These are phyloP conservation scores for Eupithecia abbreviata DNA, from an alignment of 2,888 invertebrate species.

Conservation along the genomic window DNA sequence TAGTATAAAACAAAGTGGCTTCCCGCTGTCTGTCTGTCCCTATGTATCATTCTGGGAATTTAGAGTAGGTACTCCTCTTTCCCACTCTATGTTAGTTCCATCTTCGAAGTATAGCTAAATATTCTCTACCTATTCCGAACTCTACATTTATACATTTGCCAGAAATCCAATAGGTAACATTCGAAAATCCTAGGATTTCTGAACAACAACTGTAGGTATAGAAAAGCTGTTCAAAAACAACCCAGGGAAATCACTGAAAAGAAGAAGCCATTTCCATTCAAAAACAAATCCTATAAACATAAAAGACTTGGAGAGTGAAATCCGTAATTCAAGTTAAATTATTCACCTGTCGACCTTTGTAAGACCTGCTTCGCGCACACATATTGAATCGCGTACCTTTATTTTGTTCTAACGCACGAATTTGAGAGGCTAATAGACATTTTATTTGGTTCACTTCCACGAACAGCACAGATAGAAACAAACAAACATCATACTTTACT, in stretches of 20 bases:
- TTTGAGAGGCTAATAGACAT: background rate
- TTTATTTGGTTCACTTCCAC: background rate
- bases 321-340: conserved; percentile 40
- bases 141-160: background rate
- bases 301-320: conserved; percentile 25
- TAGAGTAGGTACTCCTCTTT: too few relatives aligned
- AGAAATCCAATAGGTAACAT: background rate
- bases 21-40: too few relatives aligned
- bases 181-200: background rate
- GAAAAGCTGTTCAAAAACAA: background rate
- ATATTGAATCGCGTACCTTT: conserved; percentile 34
- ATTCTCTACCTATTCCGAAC: too few relatives aligned
- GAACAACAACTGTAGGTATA: background rate
- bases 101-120: too few relatives aligned
- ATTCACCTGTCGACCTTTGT: conserved; percentile 32
- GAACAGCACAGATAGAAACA: background rate
- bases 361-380: conserved; percentile 41
- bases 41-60: too few relatives aligned
- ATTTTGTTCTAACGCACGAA: background rate
- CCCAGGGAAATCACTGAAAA: background rate
- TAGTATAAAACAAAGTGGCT: too few relatives aligned
- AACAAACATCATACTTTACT: too few relatives aligned
- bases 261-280: conserved; percentile 1
- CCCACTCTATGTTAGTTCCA: too few relatives aligned
- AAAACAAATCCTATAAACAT: conserved; percentile 19